Evolutionary conservation across 2,888 invertebrate species (phyloP), one percentile per base, ranked within the genome.

Genomic region (Noctua janthina): DNA sequence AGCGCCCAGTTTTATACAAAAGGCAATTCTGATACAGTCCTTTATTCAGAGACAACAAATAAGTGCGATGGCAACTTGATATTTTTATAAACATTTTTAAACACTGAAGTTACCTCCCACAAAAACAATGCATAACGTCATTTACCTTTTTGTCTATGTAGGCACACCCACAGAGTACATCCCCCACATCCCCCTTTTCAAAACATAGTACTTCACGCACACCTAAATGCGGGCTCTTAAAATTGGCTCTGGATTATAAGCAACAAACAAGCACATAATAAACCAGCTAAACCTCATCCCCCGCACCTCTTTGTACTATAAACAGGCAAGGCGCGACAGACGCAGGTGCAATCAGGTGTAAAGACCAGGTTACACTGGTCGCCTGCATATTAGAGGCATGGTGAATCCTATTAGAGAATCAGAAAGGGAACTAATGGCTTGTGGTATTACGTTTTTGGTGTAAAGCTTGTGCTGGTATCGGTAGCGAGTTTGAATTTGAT

Each of bases 361-460:
- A 86, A 85, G 87, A 70, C 71, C 80, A 74, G 3, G 20, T 74
- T 74, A 73, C 0, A 29, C 35, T 88, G 69, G 88, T 43, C 11
- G 17, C 20, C 7, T 20, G 23, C 74, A 35, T 81, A 82, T 78
- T 87, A 79, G 74, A 78, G 68, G 62, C 67, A 71, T 56, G 64
- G 66, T 73, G 78, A 76, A 79, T 81, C 77, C 82, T 87, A 87
- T 84, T 86, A 85, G 72, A 39, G 64, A 79, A 85, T 81, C 68
- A 74, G 77, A 80, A 84, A 84, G 74, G 82, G 78, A 74, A 78
- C 64, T 85, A 87, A 85, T 81, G 79, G 76, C 17, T 66, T 79
- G 82, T 66, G 80, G 84, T 81, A 78, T 79, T 69, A 83, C 43
- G 74, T 69, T 84, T 86, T 79, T 74, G 70, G 78, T 73, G 66